Percentiles rank a stretch among this genome's conserved stretches.
These are phyloP conservation scores for Uria lomvia DNA, from an alignment of 2,113 vertebrate genomes.

Conservation along the genomic window DNA sequence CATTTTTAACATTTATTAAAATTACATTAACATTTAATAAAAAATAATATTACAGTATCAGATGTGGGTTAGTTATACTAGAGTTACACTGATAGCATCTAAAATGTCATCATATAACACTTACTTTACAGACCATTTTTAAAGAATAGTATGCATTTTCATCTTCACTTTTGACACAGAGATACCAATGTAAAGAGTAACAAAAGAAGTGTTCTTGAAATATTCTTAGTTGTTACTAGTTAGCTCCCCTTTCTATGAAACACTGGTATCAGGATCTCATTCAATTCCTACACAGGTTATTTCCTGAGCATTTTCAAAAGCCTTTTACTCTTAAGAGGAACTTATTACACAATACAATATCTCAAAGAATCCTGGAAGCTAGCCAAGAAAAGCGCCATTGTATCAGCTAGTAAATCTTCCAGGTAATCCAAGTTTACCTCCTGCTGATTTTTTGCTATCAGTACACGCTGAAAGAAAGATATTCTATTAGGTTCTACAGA, in stretches of 20 bases:
- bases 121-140: background rate
- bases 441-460: background rate
- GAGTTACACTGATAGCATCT: background rate
- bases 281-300: background rate
- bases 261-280: background rate
- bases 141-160: background rate
- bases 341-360: background rate
- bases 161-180: background rate
- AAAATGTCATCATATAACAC: background rate
- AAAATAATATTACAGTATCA: background rate
- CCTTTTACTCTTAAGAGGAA: background rate
- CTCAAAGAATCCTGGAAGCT: background rate
- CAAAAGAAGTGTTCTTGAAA: background rate
- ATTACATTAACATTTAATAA: background rate
- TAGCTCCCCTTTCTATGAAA: background rate
- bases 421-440: background rate
- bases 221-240: background rate
- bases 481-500: background rate
- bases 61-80: background rate
- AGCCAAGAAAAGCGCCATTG: background rate
- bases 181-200: background rate
- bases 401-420: background rate
- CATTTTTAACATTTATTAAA: background rate
- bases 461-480: background rate
- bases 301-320: background rate